Evolutionary conservation across 2,113 vertebrate genomes (phyloP).

Genomic region (Caranx melampygus): DNA sequence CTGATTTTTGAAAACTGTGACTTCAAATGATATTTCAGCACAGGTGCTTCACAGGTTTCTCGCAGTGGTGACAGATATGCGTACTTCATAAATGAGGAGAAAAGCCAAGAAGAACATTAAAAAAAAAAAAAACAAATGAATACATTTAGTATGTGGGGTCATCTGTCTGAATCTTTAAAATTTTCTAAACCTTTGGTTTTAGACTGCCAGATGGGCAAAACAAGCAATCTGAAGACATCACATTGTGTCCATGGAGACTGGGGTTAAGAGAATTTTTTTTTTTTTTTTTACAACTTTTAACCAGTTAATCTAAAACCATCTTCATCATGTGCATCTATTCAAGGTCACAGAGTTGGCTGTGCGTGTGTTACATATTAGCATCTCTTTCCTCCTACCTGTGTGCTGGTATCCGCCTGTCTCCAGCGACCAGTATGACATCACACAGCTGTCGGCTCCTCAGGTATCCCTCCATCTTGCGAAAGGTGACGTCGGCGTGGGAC

Average conservation of each 20-base stretch:
- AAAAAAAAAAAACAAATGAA: neutral
- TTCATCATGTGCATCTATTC: neutral
- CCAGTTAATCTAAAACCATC: too few species aligned
- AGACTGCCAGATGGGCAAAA: too few species aligned
- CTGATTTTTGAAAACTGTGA: too few species aligned
- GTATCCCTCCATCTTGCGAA: slow-evolving; percentile 98
- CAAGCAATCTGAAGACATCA: too few species aligned
- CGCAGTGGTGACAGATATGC: neutral
- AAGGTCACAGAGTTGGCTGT: neutral
- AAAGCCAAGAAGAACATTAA: too few species aligned
- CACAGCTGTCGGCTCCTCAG: slow-evolving; percentile 93
- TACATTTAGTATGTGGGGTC: neutral
- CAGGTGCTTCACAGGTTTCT: neutral
- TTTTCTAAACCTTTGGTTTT: neutral
- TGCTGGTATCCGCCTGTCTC: slow-evolving; percentile 95
- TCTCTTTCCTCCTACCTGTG: slow-evolving; percentile 88
- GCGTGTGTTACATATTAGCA: neutral
- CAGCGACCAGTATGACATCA: slow-evolving; percentile 94
- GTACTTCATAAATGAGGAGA: too few species aligned
- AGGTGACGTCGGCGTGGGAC: slow-evolving; percentile 95
- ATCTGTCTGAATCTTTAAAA: neutral
- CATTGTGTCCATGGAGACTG: too few species aligned
- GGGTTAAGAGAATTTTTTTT: too few species aligned
- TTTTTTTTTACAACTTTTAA: too few species aligned
- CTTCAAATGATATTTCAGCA: too few species aligned